These are phyloP conservation scores for Drosophila recens DNA, from an alignment of 2,888 invertebrate genomes.

Conservation along the genomic window DNA sequence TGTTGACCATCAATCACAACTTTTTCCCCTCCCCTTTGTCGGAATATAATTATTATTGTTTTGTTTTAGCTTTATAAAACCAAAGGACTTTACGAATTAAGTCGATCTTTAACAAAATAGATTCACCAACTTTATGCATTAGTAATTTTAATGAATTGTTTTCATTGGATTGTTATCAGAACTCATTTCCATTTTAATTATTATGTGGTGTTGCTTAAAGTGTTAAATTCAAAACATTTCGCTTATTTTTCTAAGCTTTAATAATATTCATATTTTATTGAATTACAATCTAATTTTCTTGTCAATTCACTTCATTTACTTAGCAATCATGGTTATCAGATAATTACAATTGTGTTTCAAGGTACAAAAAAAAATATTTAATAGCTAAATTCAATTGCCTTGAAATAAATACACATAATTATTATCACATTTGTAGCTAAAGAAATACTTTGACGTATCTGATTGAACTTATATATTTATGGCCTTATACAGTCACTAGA, in stretches of 20 bases:
- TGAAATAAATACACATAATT: background rate
- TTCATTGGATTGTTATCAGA: background rate
- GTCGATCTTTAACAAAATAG: background rate
- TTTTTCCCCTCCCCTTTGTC: background rate
- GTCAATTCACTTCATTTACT: background rate
- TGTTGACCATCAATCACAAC: conserved; percentile 64
- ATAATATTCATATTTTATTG: background rate
- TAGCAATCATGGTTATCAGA: conserved; percentile 10
- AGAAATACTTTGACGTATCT: background rate
- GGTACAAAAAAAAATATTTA: background rate
- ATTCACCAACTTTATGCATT: background rate
- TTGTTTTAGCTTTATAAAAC: background rate
- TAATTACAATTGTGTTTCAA: background rate
- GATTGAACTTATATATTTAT: background rate
- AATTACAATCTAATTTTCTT: conserved; percentile 1
- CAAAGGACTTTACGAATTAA: background rate
- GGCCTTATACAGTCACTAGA: background rate
- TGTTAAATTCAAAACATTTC: background rate
- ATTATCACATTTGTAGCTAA: conserved; percentile 3
- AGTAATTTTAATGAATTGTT: conserved; percentile 6
- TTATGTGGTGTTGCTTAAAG: no score
- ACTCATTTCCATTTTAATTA: no score
- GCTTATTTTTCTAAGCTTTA: background rate
- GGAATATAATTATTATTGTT: conserved; percentile 29
- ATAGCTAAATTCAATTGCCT: background rate